A percentile compares a stretch with the other conserved stretches of the same genome.
These are phyloP conservation scores for Gymnocephalus cernua DNA, from an alignment of 2,113 vertebrate species.

Conservation along the genomic window DNA sequence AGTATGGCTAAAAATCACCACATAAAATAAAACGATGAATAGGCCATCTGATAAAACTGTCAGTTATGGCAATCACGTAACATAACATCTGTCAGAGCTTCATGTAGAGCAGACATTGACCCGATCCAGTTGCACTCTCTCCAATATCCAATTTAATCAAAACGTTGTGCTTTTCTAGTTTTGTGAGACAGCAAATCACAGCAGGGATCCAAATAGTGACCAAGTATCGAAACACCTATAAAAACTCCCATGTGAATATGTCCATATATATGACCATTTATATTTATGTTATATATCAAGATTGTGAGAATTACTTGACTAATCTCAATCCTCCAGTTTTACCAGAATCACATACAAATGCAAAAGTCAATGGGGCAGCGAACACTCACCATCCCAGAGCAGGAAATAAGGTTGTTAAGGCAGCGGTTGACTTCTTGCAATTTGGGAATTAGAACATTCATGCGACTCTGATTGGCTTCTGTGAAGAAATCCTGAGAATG, in stretches of 20 bases:
- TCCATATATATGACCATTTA: not conserved
- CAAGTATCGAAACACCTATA: not conserved
- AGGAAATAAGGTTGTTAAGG: conserved; percentile 90
- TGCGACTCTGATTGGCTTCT: conserved; percentile 82
- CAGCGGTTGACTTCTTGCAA: conserved; percentile 93
- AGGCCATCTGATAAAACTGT: not conserved
- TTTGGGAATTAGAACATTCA: conserved; percentile 89
- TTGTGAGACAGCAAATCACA: not conserved
- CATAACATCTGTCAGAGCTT: not conserved
- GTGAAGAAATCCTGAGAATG: conserved; percentile 85
- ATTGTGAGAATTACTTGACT: not conserved
- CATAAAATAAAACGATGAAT: too few relatives aligned
- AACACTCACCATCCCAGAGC: conserved; percentile 86
- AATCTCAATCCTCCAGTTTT: not conserved
- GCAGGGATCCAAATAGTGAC: too few relatives aligned
- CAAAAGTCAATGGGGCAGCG: not conserved
- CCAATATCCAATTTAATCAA: not conserved
- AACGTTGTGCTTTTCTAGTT: not conserved
- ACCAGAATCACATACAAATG: conserved; percentile 1
- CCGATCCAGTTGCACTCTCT: not conserved
- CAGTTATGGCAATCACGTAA: not conserved
- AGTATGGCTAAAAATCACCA: too few relatives aligned
- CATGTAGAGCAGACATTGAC: not conserved
- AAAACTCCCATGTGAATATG: not conserved
- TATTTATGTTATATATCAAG: not conserved